phyloP scores from a whole-genome alignment of 1,140 invertebrate genomes.

The Caenorhabditis briggsae region DNA sequence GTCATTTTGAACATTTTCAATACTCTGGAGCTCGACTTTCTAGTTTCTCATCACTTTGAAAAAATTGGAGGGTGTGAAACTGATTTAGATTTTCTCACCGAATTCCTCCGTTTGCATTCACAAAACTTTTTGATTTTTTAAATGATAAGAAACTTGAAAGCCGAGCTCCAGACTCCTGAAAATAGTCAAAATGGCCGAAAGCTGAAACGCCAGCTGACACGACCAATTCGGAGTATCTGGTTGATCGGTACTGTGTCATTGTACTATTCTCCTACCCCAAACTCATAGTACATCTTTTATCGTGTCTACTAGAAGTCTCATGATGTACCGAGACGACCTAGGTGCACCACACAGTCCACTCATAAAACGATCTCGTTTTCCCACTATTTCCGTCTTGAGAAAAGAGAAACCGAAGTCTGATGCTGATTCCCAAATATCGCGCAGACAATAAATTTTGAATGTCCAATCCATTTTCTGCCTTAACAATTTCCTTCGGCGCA shows the following conservation, averaged over 20 bases:
- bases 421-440: not conserved
- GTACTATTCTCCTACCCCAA: not conserved
- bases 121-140: no score
- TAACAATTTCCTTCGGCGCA: not conserved
- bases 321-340: slow-evolving; percentile 25
- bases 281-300: not conserved
- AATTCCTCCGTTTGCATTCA: no score
- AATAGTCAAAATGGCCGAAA: no score
- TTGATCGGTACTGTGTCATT: not conserved
- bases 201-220: no score
- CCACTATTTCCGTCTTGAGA: slow-evolving; percentile 28
- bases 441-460: not conserved
- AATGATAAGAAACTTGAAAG: no score
- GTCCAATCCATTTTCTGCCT: not conserved
- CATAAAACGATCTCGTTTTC: slow-evolving; percentile 31
- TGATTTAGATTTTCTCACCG: no score
- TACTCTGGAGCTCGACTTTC: no score
- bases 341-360: not conserved
- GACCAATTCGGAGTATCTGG: not conserved
- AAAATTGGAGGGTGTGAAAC: no score
- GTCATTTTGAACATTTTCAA: no score
- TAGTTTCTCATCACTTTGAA: no score
- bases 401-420: slow-evolving; percentile 29
- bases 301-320: not conserved
- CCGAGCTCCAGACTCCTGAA: no score